Evolutionary conservation across 2,113 vertebrate genomes (phyloP), one percentile per base, ranked within the genome.

Genomic region (Saguinus imperator): DNA sequence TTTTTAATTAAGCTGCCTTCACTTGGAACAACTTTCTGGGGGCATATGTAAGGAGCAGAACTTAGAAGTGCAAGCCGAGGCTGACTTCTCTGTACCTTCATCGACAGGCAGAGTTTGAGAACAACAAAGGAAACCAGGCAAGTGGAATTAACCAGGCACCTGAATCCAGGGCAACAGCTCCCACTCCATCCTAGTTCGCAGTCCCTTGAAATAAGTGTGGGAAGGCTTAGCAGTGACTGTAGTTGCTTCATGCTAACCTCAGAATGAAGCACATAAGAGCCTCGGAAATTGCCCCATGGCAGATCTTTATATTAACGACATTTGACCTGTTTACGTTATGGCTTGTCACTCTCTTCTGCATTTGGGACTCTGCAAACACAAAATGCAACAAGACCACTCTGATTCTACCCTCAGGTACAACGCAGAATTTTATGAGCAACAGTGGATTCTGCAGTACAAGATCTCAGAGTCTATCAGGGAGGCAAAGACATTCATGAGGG

Each of bases 1-100:
- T 91, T 97, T 98, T 97, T 97, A 97, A 97, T 97, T 96, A 97
- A 95, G 55, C 85, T 73, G 80, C 93, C 81, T 95, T 96, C 91
- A 85, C 83, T 96, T n/a, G 66, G 90, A 97, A 68, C 72, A 48
- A 86, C 94, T 97, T 95, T 90, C 85, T 1, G 76, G 72, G 93
- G 94, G 25, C 66, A 29, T 79, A 58, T 48, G 57, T 43, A 61
- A 81, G 80, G 90, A 95, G 76, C 68, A 40, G 52, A 80, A 17
- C 84, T 93, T 66, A 48, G 48, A 89, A 94, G 87, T 40, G 43
- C 0, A 11, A 55, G 57, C 6, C 2, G 48, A 89, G 88, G 64
- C 87, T 75, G 83, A 66, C 66, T 93, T 64, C 52, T 16, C n/a
- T 64, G 66, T 40, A 1, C 6, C 17, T 13, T 64, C 57, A 27